Evolutionary conservation across 1,140 invertebrate genomes (phyloP).

Genomic region (Zelostemma sp.): DNA sequence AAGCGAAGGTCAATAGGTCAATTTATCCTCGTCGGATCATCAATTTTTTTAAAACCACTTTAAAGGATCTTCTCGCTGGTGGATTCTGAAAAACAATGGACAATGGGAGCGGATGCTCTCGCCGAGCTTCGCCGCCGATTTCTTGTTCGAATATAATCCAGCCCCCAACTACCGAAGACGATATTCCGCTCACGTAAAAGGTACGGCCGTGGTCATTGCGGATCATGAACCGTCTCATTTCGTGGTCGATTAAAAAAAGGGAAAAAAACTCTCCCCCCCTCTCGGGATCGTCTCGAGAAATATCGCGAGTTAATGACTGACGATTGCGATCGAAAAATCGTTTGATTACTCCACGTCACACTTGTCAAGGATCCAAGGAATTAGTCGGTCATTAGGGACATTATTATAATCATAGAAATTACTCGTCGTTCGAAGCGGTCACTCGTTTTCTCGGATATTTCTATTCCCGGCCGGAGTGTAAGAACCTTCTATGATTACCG

Average conservation of each 20-base stretch:
- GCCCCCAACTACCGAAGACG: slow-evolving; percentile 45
- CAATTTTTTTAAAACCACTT: too few species aligned
- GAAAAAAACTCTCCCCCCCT: background rate
- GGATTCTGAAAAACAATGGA: slow-evolving; percentile 49
- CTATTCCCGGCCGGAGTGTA: slow-evolving; percentile 9
- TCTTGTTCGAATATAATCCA: slow-evolving; percentile 27
- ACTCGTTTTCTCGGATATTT: background rate
- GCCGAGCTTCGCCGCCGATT: slow-evolving; percentile 28
- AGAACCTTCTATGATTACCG: slow-evolving; percentile 12
- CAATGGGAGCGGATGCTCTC: slow-evolving; percentile 36
- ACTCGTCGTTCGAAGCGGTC: background rate
- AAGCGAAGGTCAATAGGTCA: too few species aligned
- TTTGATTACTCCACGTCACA: background rate
- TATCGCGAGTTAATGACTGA: background rate
- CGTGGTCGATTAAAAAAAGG: slow-evolving; percentile 2
- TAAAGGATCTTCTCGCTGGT: too few species aligned
- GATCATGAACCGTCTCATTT: slow-evolving; percentile 33
- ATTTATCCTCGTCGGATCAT: too few species aligned
- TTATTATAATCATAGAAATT: background rate
- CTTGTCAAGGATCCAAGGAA: slow-evolving; percentile 3
- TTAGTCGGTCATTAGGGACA: slow-evolving; percentile 2
- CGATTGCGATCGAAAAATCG: slow-evolving; percentile 1
- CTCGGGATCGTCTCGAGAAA: too few species aligned
- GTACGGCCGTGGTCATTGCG: slow-evolving; percentile 36
- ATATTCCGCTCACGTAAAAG: slow-evolving; percentile 48